Evolutionary conservation across 1,140 invertebrate species (phyloP), one percentile per base, ranked within the genome.

Genomic region (Nomia melanderi): DNA sequence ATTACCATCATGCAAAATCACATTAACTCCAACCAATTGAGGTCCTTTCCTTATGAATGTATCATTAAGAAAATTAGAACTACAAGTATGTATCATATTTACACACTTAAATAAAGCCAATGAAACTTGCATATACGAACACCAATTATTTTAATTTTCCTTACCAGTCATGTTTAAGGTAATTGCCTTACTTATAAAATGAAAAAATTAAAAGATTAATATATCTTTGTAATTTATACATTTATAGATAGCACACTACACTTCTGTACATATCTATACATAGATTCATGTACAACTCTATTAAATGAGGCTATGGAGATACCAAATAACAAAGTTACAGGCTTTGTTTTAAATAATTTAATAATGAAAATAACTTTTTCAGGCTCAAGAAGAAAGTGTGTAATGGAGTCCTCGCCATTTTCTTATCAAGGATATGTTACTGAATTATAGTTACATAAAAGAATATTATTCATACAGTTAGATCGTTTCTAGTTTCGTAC

Each of bases 361-460:
- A 64, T 64, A 47, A 64, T 14, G 25, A 20, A 23, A 44, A 66
- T 66, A 44, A 17, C 57, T 50, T 69, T 76, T 76, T 44, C 73
- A 76, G 73, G 20, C 41, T 59, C 53, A 69, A 36, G 64, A 76
- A n/a, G 73, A 67, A 27, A 47, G 29, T 12, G 12, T 39, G 14
- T 76, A 66, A 44, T 39, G 63, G 62, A 33, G 1, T 20, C 14
- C 14, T 33, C 6, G 1, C 17, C 14, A 59, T 29, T 31, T 25
- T 23, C 1, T 66, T 66, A 33, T 3, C 41, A 6, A 65, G 12
- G 6, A 1, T 47, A 39, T 59, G 11, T 33, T 59, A 14, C 27
- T n/a, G 20, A 33, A 33, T n/a, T 33, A 4, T 17, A 23, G 44
- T 75, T 57, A 59, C 4, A 65, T 8, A 41, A 66, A 14, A 41